Evolutionary conservation across 2,797 vertebrate genomes (phyloP).

Genomic region (Gila robusta): DNA sequence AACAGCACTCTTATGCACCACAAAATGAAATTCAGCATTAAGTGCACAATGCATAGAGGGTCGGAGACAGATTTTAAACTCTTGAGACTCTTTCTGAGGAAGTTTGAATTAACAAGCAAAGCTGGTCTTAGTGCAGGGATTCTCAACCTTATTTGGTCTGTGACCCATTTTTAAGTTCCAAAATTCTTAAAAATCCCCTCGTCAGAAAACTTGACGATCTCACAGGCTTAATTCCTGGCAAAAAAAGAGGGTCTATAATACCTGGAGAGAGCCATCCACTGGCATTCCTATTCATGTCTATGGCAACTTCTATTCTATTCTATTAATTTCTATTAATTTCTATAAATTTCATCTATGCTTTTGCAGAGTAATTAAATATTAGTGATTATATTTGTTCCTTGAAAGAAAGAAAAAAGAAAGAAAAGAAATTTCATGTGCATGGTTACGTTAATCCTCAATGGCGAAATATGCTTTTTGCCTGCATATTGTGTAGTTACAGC

Average conservation of each 20-base stretch:
- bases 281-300: neutral
- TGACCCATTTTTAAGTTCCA: constrained; percentile 1
- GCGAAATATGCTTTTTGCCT: neutral
- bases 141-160: neutral
- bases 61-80: constrained; percentile 33
- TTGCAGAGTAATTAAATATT: neutral
- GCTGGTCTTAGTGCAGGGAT: neutral
- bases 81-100: constrained; percentile 22
- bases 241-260: neutral
- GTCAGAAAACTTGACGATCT: no score
- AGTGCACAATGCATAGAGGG: neutral
- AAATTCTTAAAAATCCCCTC: neutral
- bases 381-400: neutral
- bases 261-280: neutral
- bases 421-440: neutral
- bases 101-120: constrained; percentile 36
- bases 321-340: no score
- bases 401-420: neutral
- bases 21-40: constrained; percentile 50
- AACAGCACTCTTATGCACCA: constrained; percentile 35
- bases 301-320: neutral
- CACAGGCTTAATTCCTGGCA: neutral
- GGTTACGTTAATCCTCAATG: neutral
- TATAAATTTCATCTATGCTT: neutral
- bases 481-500: neutral